A percentile compares a stretch with the other conserved stretches of the same genome.
Evolutionary conservation across 2,888 invertebrate species (phyloP).

Genomic region (Sarcophaga rosellei): DNA sequence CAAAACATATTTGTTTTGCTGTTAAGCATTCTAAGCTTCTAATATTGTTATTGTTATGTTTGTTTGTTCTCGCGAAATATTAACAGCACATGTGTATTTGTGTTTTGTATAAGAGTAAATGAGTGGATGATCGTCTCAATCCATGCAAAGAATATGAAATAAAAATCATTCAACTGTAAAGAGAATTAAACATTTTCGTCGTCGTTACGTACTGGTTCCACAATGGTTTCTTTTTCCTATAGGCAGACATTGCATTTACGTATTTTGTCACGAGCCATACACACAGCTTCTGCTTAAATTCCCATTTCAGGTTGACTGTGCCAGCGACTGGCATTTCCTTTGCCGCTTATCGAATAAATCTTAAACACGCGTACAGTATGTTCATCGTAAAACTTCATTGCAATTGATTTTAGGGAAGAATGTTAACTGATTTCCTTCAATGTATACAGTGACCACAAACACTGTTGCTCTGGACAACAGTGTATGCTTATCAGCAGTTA

Average conservation of each 20-base stretch:
- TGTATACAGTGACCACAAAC: slow-evolving; percentile 19
- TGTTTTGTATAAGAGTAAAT: neutral
- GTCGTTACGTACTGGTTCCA: too few relatives aligned
- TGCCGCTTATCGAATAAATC: slow-evolving; percentile 52
- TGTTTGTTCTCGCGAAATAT: neutral
- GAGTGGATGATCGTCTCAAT: neutral
- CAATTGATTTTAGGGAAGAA: neutral
- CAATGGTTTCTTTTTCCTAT: too few relatives aligned
- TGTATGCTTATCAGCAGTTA: slow-evolving; percentile 35
- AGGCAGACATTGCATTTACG: slow-evolving; percentile 19
- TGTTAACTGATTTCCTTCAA: neutral
- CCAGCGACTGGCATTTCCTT: slow-evolving; percentile 45
- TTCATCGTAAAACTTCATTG: slow-evolving; percentile 20
- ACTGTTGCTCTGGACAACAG: slow-evolving; percentile 7
- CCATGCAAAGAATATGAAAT: neutral
- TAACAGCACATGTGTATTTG: neutral
- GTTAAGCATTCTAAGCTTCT: slow-evolving; percentile 38
- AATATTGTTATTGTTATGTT: slow-evolving; percentile 12
- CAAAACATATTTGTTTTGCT: slow-evolving; percentile 59
- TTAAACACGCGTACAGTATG: slow-evolving; percentile 44
- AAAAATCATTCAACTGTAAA: slow-evolving; percentile 50
- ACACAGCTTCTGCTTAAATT: neutral
- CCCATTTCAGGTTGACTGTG: neutral
- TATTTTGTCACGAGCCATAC: slow-evolving; percentile 29
- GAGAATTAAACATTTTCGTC: neutral